Evolutionary conservation across 2,888 invertebrate species (phyloP).

Genomic region (Nephrotoma guestfalica): DNA sequence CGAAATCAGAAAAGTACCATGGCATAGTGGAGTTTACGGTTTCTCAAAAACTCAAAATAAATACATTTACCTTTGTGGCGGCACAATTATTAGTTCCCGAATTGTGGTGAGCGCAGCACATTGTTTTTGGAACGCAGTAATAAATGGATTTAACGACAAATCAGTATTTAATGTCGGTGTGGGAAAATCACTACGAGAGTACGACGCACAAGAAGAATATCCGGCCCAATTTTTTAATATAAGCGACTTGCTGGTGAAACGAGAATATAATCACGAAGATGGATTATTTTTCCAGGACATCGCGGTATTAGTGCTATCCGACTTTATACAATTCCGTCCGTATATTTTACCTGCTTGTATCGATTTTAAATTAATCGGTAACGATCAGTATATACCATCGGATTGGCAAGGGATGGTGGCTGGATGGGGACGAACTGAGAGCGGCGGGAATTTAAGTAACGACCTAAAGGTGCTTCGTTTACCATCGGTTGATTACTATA

Average conservation of each 20-base stretch:
- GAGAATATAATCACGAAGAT: not conserved
- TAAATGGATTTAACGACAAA: not conserved
- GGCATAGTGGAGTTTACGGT: conserved; percentile 10
- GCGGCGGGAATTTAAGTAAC: conserved; percentile 6
- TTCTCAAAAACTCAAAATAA: not conserved
- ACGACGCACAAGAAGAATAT: conserved; percentile 9
- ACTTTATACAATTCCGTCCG: not conserved
- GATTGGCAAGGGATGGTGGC: conserved; percentile 11
- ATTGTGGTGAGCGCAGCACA: conserved; percentile 10
- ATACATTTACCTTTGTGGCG: conserved; percentile 8
- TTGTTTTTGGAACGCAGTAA: conserved; percentile 10
- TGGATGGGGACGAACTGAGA: conserved; percentile 12
- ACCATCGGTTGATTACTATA: not conserved
- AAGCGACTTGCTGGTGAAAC: conserved; percentile 9
- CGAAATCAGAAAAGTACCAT: conserved; percentile 5
- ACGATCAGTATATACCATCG: conserved; percentile 4
- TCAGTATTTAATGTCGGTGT: conserved; percentile 7
- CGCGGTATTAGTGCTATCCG: not conserved
- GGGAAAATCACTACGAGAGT: conserved; percentile 11
- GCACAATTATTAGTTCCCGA: conserved; percentile 11
- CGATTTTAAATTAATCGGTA: not conserved
- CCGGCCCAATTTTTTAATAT: conserved; percentile 12
- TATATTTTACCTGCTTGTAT: not conserved
- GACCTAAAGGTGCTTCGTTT: conserved; percentile 9
- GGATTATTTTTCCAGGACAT: not conserved